Base-by-base conservation (phyloP, 1,140 invertebrate species). In the Drosophila sproati region DNA sequence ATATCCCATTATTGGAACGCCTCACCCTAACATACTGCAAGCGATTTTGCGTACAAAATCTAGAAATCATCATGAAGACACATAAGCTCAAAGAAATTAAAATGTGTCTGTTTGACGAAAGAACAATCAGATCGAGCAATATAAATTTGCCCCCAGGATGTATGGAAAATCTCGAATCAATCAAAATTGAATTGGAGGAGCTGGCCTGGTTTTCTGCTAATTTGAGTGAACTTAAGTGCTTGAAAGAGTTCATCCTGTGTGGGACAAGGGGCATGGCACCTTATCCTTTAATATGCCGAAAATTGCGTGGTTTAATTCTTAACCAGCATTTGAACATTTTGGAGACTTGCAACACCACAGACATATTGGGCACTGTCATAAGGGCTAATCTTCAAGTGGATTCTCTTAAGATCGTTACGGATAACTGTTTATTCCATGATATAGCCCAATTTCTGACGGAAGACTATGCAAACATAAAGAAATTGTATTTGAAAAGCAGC, bases 21-120 rank as follows among this genome's bases (percentile, higher is more conserved):
- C 60, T 88, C 2, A 88, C 67, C 1, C 5, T 83, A 2, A 66
- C 80, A 20, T 67, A 73, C 20, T 88, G 83, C 41, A 28, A 29
- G 0, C 3, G 37, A 0, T 70, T 80, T 37, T 31, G 43, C 5
- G 35, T 32, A 3, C 5, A 7, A 2, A 75, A 75, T 7, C 35
- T 88, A 0, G n/a, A 48, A 10, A 20, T 48, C 4, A 67, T 88
- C 5, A 52, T 88, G 52, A 28, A 48, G 29, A 28, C 8, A 8
- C 50, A 54, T 32, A 45, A 67, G 1, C 56, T 88, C 2, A 88
- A 55, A 12, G 43, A 52, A 43, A 28, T 88, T 2, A 73, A 80
- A 31, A 34, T 32, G 0, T 73, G 31, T 35, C 47, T 60, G 7
- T 67, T 67, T 7, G 47, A 68, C 2, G n/a, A 12, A 0, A 29